Evolutionary conservation across 2,113 vertebrate species (phyloP).

Genomic region (Muntiacus reevesi): DNA sequence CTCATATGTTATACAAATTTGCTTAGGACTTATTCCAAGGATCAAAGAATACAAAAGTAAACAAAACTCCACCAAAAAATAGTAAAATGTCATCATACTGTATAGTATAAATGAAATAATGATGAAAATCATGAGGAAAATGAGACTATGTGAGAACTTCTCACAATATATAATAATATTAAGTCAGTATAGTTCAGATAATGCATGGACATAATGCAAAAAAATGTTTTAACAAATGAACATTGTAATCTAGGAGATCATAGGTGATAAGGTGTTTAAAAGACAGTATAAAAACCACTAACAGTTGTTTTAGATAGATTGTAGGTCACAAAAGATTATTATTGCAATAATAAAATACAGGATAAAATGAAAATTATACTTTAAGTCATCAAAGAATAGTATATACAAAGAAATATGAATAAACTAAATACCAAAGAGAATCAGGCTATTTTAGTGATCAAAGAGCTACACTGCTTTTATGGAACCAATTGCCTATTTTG

Average conservation of each 20-base stretch:
- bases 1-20: neutral
- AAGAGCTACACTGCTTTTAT: neutral
- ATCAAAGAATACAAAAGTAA: neutral
- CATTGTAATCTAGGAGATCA: neutral
- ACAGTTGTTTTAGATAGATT: neutral
- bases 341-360: neutral
- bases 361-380: neutral
- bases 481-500: neutral
- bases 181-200: neutral
- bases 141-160: neutral
- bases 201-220: neutral
- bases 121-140: neutral
- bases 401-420: neutral
- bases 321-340: neutral
- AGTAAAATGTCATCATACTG: neutral
- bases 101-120: neutral
- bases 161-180: neutral
- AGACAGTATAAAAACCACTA: neutral
- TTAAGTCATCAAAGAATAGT: neutral
- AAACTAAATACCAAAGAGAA: neutral
- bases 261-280: neutral
- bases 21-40: neutral
- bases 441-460: neutral
- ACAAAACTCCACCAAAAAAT: neutral
- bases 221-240: conserved; percentile 15